These are phyloP conservation scores for Phodopus roborovskii DNA, from an alignment of 2,113 vertebrate species.

Conservation along the genomic window DNA sequence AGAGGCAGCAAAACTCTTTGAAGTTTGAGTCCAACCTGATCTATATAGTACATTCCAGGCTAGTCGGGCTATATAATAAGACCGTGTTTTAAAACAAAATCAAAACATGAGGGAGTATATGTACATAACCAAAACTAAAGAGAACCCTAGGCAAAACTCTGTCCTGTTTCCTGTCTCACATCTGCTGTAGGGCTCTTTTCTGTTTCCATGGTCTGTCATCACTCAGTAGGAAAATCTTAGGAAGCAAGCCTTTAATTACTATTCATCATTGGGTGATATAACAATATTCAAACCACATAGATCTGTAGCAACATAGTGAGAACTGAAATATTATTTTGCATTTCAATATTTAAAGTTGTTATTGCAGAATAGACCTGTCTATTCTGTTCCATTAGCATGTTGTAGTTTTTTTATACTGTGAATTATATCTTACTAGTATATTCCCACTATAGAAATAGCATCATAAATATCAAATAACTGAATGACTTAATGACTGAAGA, in stretches of 20 bases:
- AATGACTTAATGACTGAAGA: not conserved
- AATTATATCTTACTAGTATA: not conserved
- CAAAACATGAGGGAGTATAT: not conserved
- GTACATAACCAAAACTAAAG: not conserved
- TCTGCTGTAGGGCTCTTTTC: not conserved
- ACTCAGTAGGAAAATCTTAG: fast-evolving
- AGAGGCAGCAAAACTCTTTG: not conserved
- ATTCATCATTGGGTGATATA: not conserved
- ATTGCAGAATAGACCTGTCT: not conserved
- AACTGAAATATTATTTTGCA: not conserved
- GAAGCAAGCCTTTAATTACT: not conserved
- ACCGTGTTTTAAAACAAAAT: not conserved
- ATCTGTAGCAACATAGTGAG: not conserved
- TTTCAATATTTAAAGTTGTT: not conserved
- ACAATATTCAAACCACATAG: not conserved
- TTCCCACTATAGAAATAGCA: not conserved
- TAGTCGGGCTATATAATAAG: not conserved
- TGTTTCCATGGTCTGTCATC: not conserved
- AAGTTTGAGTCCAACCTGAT: not conserved
- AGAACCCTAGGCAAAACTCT: not conserved
- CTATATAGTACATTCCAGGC: not conserved
- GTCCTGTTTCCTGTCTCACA: not conserved
- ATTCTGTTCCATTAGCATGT: not conserved
- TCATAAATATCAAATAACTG: not conserved
- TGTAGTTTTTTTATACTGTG: not conserved